A percentile compares a stretch with the other conserved stretches of the same genome.
Conservation (phyloP, 2,888 invertebrate genomes). For the Thecocarcelia acutangulata region DNA sequence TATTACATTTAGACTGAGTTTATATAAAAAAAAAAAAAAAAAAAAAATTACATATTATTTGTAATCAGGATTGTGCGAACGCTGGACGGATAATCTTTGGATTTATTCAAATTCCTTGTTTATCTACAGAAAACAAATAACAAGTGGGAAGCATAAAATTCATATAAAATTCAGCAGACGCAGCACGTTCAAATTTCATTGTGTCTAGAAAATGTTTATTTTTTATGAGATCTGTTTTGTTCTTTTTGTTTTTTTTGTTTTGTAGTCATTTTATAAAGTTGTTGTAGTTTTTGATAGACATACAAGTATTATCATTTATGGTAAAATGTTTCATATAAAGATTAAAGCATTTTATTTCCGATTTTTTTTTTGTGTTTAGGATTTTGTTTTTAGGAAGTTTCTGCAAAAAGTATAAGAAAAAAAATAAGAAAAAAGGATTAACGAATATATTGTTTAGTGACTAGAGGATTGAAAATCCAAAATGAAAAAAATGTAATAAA, state of each 20-base stretch:
- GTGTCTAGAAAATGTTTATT: not conserved
- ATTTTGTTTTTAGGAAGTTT: conserved; percentile 21
- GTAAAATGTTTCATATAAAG: conserved; percentile 36
- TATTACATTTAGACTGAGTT: no score
- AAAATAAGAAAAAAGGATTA: not conserved
- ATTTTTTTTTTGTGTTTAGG: conserved; percentile 16
- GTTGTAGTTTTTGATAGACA: conserved; percentile 16
- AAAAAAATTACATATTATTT: no score
- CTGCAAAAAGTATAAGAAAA: not conserved
- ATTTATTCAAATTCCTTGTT: no score
- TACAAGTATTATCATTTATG: conserved; percentile 26
- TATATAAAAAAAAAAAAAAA: no score
- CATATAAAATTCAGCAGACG: no score
- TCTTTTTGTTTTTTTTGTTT: not conserved
- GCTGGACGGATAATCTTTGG: no score
- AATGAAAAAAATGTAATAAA: conserved; percentile 37
- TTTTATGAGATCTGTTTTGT: not conserved
- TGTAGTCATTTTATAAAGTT: not conserved
- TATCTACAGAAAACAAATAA: no score
- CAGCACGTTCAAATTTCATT: not conserved
- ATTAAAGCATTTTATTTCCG: conserved; percentile 46
- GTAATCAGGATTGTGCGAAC: no score
- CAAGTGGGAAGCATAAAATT: no score
- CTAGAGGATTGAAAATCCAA: conserved; percentile 29
- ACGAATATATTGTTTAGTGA: conserved; percentile 32